Percentiles rank a stretch among this genome's conserved stretches.
phyloP scores from a whole-genome alignment of 2,113 vertebrate genomes.

The Coptodon bakossiorum region DNA sequence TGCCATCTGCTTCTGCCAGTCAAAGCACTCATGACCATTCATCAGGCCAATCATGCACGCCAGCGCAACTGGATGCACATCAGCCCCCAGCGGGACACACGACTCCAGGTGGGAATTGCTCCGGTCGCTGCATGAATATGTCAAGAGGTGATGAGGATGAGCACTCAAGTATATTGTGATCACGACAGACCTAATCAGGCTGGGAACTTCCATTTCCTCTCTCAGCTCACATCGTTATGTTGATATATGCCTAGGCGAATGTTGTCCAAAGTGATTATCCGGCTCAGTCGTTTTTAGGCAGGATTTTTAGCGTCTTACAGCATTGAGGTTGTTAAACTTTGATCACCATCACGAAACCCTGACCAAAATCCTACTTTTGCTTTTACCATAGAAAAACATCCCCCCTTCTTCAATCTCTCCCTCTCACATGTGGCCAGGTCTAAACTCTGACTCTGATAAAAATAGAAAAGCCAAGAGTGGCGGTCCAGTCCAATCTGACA shows the following conservation, averaged over 20 bases:
- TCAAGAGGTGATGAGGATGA: background rate
- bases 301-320: background rate
- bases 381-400: background rate
- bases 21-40: conserved; percentile 27
- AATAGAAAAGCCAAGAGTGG: conserved; percentile 55
- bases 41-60: conserved; percentile 37
- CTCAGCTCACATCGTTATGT: background rate
- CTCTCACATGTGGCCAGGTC: background rate
- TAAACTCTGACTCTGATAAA: conserved; percentile 44
- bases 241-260: background rate
- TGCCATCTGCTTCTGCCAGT: conserved; percentile 57
- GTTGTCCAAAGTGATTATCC: background rate
- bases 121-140: background rate
- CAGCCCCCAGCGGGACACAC: conserved; percentile 21
- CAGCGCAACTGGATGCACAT: conserved; percentile 28
- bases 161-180: background rate
- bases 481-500: conserved; percentile 59
- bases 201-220: background rate
- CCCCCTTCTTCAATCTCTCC: background rate
- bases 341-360: background rate
- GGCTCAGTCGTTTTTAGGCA: background rate
- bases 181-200: background rate
- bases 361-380: background rate
- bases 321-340: background rate
- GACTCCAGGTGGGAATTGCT: conserved; percentile 1